Evolutionary conservation across 2,888 invertebrate genomes (phyloP).

Genomic region (Punctoribates punctum): DNA sequence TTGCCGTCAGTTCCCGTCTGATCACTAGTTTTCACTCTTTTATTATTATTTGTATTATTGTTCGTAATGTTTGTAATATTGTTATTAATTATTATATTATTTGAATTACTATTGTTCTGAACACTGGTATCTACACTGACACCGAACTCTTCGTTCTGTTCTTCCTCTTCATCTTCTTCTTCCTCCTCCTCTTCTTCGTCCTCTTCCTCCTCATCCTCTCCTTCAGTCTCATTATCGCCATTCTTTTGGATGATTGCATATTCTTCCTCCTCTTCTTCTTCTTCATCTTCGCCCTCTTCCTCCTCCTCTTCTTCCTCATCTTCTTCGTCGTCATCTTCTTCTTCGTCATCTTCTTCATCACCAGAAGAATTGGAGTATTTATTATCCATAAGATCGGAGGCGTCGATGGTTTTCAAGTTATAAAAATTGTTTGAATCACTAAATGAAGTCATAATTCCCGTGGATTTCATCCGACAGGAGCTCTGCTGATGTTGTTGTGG

Average conservation of each 20-base stretch:
- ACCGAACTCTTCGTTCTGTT: constrained; percentile 11
- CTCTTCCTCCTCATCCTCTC: constrained; percentile 39
- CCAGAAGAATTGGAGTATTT: background rate
- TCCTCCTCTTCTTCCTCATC: constrained; percentile 43
- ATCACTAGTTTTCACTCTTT: constrained; percentile 5
- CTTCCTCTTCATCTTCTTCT: constrained; percentile 25
- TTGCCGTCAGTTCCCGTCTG: background rate
- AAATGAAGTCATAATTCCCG: background rate
- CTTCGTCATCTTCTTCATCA: constrained; percentile 37
- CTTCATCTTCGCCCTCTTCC: constrained; percentile 44
- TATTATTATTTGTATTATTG: background rate
- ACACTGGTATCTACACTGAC: background rate
- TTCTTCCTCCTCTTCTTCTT: too few relatives aligned
- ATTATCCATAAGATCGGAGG: constrained; percentile 5
- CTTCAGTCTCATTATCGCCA: constrained; percentile 36
- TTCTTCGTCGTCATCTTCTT: constrained; percentile 44
- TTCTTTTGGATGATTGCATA: background rate
- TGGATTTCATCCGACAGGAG: constrained; percentile 13
- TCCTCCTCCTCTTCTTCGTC: constrained; percentile 34
- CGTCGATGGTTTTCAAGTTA: constrained; percentile 7
- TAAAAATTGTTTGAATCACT: constrained; percentile 13
- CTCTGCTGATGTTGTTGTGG: constrained; percentile 16
- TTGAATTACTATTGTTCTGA: constrained; percentile 31
- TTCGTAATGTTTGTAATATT: background rate
- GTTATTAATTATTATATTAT: background rate